Base-by-base conservation (phyloP, 2,797 vertebrate species). In the Mus spretus region DNA sequence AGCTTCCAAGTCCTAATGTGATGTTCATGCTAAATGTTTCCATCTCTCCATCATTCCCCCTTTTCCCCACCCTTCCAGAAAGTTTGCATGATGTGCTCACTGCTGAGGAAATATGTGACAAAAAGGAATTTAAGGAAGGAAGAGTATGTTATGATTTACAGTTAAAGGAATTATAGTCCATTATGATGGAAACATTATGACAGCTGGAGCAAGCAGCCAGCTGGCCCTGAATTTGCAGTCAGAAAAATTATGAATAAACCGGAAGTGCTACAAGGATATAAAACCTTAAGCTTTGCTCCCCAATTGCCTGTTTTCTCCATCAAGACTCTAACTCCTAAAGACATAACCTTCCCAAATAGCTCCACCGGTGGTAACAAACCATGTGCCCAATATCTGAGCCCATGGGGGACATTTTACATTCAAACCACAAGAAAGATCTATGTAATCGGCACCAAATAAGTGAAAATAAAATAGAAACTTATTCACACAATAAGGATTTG, bases 391-490 rank as follows among this genome's bases (percentile, higher is more conserved):
- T n/a, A 59, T 28, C 40, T 28, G 50, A 57, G 24, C 50, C 3
- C 53, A 40, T 7, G 47, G 26, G 1, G 7, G 4, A 26, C 20
- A n/a, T 19, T 74, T 57, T 26, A 37, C 15, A 74, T 6, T 74
- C 24, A 59, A 75, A 44, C 28, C n/a, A 13, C 2, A 57, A 22
- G 20, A 40, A 28, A 72, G 24, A 20, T 15, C 53, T 28, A 57
- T 74, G n/a, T 19, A 15, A 57, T 87, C 9, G 3, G 4, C 17
- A 53, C 24, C 89, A 14, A 61, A 37, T 83, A 57, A 65, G 40
- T 72, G 3, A 65, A 59, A 65, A 94, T n/a, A 94, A 90, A 92
- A 61, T 90, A 93, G 37, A 19, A 74, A 11, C 28, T 9, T 61
- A 70, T 70, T 15, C 37, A 86, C 9, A 53, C 11, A 93, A 1